A percentile compares a stretch with the other conserved stretches of the same genome.
phyloP scores from a whole-genome alignment of 2,797 vertebrate species.

The Lepus townsendii region DNA sequence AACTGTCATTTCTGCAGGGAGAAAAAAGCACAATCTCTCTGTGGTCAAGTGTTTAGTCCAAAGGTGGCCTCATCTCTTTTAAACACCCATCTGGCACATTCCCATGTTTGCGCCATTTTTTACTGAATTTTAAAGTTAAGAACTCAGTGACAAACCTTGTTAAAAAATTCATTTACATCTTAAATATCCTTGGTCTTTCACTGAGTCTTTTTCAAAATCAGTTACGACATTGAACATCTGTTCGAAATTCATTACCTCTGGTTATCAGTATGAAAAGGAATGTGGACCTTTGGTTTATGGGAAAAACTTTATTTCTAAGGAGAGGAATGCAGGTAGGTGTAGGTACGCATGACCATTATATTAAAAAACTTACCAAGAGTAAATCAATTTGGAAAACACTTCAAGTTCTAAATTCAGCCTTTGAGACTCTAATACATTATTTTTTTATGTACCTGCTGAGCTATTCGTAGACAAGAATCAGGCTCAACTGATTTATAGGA shows the following conservation, averaged over 20 bases:
- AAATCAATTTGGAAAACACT: not conserved
- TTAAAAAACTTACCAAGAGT: not conserved
- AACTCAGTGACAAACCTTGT: not conserved
- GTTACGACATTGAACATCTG: not conserved
- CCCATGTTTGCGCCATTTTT: not conserved
- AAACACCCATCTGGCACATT: not conserved
- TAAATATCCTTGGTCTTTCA: conserved; percentile 14
- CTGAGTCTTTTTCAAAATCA: not conserved
- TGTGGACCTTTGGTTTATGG: not conserved
- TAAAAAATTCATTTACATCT: not conserved
- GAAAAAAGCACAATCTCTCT: not conserved
- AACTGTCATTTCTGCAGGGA: not conserved
- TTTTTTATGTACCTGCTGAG: conserved; percentile 52
- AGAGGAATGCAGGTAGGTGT: not conserved
- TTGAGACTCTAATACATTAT: conserved; percentile 47
- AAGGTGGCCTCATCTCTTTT: not conserved
- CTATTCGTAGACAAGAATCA: conserved; percentile 6
- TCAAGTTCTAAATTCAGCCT: conserved; percentile 26
- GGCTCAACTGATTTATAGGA: not conserved
- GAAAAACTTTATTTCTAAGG: not conserved
- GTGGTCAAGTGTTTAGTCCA: not conserved
- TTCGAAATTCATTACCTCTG: conserved; percentile 25
- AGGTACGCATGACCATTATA: not conserved
- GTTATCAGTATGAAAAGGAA: conserved; percentile 45
- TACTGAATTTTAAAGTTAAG: not conserved